Base-by-base conservation (phyloP, 2,888 invertebrate genomes). In the Melanchra persicariae region DNA sequence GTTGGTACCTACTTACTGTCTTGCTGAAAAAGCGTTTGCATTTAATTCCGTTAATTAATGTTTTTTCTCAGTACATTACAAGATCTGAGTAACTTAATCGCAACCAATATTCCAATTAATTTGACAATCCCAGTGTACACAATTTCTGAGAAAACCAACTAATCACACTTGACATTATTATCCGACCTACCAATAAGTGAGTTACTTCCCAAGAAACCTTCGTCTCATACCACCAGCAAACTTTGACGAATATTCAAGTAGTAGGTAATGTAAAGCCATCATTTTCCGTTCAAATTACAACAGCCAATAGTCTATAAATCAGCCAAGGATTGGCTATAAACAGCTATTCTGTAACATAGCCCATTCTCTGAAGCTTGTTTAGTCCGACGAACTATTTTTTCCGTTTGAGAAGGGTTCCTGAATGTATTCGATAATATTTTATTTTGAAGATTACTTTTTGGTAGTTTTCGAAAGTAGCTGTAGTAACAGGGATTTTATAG, bases 251-350 rank as follows among this genome's bases (percentile, higher is more conserved):
- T 69, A 69, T 51, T 37, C 34, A 59, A 15, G 59, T 24, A 57
- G 30, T n/a, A n/a, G n/a, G n/a, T 55, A 52, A 58, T 58, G 70
- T 62, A 72, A 47, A 54, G 24, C 66, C 70, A 74, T 74, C 67
- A 76, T 82, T 81, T 81, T 60, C 69, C 37, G 67, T 78, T 77
- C 64, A 82, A 80, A 79, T 82, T 67, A 78, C 77, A 72, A 59
- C 52, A 67, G 47, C 69, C 73, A 60, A 74, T 74, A 43, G 62
- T 47, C 75, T 63, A 80, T 85, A 85, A 84, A 85, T 84, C 84
- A 81, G 73, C 64, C 58, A 64, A 57, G 67, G 69, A 83, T 82
- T 74, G 85, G 64, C 85, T 70, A 85, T 85, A 85, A 85, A 83
- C 85, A 81, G 80, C 62, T 60, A 74, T 83, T 72, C 64, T 77